A percentile compares a stretch with the other conserved stretches of the same genome.
Conservation (phyloP, 2,888 invertebrate species). For the Pollenia amentaria region DNA sequence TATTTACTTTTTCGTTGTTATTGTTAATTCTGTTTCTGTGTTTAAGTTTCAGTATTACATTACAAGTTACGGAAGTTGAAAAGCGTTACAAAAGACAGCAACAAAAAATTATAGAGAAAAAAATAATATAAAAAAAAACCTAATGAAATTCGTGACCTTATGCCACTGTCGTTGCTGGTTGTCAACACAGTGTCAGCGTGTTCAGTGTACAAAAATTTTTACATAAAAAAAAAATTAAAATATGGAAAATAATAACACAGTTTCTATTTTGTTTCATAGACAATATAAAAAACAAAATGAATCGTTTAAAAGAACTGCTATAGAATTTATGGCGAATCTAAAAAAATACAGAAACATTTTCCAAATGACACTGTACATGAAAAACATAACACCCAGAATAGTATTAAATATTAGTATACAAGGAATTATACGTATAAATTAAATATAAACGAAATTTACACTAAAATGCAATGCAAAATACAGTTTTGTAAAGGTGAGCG, state of each 20-base stretch:
- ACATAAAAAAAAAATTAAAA: constrained; percentile 9
- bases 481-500: neutral
- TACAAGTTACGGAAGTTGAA: constrained; percentile 63
- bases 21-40: constrained; percentile 26
- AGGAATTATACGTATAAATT: constrained; percentile 18
- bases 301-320: constrained; percentile 35
- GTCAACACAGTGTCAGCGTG: constrained; percentile 71
- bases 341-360: constrained; percentile 24
- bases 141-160: constrained; percentile 83
- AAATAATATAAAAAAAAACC: constrained; percentile 73
- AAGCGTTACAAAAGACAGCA: constrained; percentile 51
- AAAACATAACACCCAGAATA: constrained; percentile 2
- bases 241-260: constrained; percentile 33
- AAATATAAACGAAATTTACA: neutral
- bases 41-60: constrained; percentile 50
- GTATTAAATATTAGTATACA: constrained; percentile 37
- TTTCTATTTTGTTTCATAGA: neutral
- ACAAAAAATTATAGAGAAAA: neutral
- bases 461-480: neutral
- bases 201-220: constrained; percentile 53
- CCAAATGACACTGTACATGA: constrained; percentile 38
- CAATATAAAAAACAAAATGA: constrained; percentile 7
- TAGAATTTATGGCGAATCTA: constrained; percentile 16
- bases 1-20: constrained; percentile 25
- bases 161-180: constrained; percentile 66